Conservation (phyloP, 2,113 vertebrate genomes). For the Hydrolagus affinis region DNA sequence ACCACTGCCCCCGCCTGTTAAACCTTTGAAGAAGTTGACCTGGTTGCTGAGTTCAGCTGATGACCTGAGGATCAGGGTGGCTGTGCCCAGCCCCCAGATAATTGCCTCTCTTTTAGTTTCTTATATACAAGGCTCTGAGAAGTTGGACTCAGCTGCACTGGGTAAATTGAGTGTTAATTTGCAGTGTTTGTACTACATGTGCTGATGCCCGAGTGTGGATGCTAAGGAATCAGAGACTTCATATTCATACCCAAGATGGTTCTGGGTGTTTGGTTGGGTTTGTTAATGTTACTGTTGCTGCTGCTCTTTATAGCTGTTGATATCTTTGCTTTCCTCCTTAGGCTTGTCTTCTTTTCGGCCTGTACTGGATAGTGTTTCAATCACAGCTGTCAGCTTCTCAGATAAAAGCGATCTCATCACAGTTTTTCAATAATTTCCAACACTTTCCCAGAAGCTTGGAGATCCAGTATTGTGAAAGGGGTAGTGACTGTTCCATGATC, state of each 20-base stretch:
- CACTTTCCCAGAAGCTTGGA: conserved; percentile 89
- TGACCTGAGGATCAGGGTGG: conserved; percentile 76
- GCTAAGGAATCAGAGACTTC: conserved; percentile 47
- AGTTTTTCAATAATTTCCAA: conserved; percentile 90
- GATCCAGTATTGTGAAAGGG: conserved; percentile 94
- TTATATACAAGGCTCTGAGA: conserved; percentile 65
- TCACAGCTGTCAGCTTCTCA: conserved; percentile 88
- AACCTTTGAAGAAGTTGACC: conserved; percentile 68
- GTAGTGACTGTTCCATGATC: conserved; percentile 91
- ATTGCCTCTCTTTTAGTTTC: conserved; percentile 75
- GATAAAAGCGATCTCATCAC: conserved; percentile 95
- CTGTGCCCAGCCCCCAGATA: conserved; percentile 64
- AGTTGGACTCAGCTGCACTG: conserved; percentile 63
- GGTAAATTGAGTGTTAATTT: conserved; percentile 78
- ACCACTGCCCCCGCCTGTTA: conserved; percentile 47
- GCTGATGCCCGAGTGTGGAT: conserved; percentile 41
- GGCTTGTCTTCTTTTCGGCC: conserved; percentile 75
- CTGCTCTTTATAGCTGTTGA: conserved; percentile 45
- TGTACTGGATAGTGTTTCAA: conserved; percentile 95
- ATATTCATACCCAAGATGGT: conserved; percentile 59
- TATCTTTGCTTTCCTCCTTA: conserved; percentile 74
- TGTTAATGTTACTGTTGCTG: conserved; percentile 54
- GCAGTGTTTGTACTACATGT: conserved; percentile 55
- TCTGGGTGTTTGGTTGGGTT: conserved; percentile 67
- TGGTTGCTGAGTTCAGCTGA: conserved; percentile 78